These are phyloP conservation scores for Myotis lucifugus DNA, from an alignment of 2,113 vertebrate species.

Conservation along the genomic window DNA sequence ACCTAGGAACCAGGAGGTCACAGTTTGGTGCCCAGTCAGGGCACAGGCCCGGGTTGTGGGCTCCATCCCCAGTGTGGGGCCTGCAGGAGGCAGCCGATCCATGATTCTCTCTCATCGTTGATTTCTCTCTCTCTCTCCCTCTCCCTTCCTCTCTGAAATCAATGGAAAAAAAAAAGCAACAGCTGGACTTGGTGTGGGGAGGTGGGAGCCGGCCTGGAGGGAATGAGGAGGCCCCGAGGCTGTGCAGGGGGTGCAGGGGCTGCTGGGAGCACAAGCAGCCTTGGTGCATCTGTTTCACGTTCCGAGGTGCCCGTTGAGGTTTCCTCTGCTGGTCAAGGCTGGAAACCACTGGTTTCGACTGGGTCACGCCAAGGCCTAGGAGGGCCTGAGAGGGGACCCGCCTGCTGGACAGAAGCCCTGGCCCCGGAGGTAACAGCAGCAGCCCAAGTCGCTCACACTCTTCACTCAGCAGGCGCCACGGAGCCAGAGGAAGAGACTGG, in stretches of 20 bases:
- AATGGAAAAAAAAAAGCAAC: too few species aligned
- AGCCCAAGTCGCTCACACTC: neutral
- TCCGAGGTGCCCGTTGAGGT: neutral
- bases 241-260: too few species aligned
- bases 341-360: neutral
- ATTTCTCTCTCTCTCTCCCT: too few species aligned
- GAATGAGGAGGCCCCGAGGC: too few species aligned
- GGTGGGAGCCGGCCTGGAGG: too few species aligned
- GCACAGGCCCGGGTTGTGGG: too few species aligned
- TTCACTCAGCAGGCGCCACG: neutral
- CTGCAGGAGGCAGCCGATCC: too few species aligned
- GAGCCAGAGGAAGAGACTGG: neutral
- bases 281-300: neutral
- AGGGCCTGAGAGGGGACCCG: neutral
- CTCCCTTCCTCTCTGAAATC: too few species aligned
- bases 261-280: rapidly evolving
- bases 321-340: neutral
- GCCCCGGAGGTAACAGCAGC: neutral
- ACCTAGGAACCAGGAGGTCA: too few species aligned
- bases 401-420: neutral
- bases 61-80: too few species aligned
- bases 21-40: rapidly evolving
- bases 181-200: too few species aligned
- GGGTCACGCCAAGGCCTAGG: neutral
- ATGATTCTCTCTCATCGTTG: too few species aligned